These are phyloP conservation scores for Naja naja DNA, from an alignment of 2,113 vertebrate genomes.

Conservation along the genomic window DNA sequence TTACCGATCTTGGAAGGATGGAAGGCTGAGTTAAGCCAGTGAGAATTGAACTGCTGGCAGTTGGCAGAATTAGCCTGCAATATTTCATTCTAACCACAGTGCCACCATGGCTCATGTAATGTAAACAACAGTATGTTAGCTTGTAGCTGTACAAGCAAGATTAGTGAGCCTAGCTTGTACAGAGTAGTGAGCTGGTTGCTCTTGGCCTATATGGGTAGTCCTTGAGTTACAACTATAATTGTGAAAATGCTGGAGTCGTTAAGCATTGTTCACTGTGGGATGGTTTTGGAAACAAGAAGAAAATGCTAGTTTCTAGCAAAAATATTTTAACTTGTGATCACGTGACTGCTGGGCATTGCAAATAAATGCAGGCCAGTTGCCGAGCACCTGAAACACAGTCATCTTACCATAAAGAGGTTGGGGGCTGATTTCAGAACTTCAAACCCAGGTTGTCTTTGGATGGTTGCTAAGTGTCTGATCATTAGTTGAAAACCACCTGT, in stretches of 20 bases:
- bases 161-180: background rate
- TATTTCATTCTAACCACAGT: background rate
- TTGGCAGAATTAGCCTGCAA: background rate
- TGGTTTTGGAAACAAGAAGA: background rate
- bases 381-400: background rate
- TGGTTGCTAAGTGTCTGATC: background rate
- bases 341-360: background rate
- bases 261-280: background rate
- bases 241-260: background rate
- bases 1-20: background rate
- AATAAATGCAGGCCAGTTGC: background rate
- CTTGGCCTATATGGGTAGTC: background rate
- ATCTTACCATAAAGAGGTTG: background rate
- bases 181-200: background rate
- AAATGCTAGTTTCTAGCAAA: background rate
- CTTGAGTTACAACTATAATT: background rate
- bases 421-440: background rate
- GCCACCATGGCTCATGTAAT: background rate
- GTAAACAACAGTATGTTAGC: background rate
- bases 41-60: background rate
- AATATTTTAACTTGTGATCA: background rate
- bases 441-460: background rate
- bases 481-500: background rate
- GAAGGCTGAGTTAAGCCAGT: background rate
- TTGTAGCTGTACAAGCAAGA: background rate